These are phyloP conservation scores for Lathamus discolor DNA, from an alignment of 2,113 vertebrate genomes.

Conservation along the genomic window DNA sequence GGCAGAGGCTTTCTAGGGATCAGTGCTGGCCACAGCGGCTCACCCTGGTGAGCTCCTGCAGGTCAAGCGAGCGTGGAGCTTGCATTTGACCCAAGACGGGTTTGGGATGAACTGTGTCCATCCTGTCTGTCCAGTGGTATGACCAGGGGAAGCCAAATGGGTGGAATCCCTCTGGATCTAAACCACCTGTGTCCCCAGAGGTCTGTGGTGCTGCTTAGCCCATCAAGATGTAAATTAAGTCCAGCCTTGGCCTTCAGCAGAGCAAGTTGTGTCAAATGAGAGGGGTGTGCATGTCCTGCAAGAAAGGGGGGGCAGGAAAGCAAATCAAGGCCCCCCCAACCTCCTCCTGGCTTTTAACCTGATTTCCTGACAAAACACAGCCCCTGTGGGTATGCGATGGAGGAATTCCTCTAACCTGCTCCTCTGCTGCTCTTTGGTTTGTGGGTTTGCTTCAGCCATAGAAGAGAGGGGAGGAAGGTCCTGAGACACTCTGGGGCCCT, in stretches of 20 bases:
- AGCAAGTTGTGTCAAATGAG: background rate
- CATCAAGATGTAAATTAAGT: background rate
- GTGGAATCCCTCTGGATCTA: background rate
- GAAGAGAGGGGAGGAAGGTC: background rate
- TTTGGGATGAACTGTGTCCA: background rate
- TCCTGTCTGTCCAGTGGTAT: background rate
- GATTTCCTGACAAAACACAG: background rate
- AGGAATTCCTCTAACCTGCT: background rate
- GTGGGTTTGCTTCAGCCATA: background rate
- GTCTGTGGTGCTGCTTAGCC: background rate
- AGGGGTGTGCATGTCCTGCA: background rate
- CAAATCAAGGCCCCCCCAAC: background rate
- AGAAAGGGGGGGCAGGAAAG: background rate
- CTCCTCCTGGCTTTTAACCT: background rate
- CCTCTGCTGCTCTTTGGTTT: background rate
- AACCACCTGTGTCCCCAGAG: background rate
- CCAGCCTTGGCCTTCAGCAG: background rate
- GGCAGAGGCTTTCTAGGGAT: background rate
- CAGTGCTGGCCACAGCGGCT: background rate
- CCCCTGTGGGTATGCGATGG: rapidly evolving
- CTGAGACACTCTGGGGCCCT: background rate
- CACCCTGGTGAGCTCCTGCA: rapidly evolving
- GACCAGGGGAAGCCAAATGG: background rate
- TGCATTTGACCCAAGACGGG: rapidly evolving
- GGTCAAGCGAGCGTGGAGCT: rapidly evolving